These are phyloP conservation scores for Oligia fasciuncula DNA, from an alignment of 2,888 invertebrate genomes.

Conservation along the genomic window DNA sequence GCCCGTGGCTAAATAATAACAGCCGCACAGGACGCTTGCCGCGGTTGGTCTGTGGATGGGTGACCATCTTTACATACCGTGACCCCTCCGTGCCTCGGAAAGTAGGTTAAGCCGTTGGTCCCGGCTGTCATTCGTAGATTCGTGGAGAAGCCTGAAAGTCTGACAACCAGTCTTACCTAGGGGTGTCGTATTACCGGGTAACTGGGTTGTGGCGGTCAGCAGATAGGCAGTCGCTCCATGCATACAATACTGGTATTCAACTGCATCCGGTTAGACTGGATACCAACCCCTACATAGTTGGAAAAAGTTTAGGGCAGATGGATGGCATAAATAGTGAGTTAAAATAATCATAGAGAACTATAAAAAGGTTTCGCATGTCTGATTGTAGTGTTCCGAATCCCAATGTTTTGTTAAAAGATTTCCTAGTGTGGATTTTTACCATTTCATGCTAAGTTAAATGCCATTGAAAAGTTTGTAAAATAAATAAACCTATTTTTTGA, in stretches of 20 bases:
- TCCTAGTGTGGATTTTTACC: slow-evolving; percentile 24
- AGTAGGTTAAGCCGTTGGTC: background rate
- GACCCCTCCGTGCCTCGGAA: background rate
- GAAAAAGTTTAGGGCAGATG: background rate
- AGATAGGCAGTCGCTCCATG: background rate
- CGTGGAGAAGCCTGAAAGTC: background rate
- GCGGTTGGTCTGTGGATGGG: background rate
- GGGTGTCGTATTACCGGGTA: background rate
- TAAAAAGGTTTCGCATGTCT: slow-evolving; percentile 38
- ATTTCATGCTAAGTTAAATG: slow-evolving; percentile 14
- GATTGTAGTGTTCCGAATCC: slow-evolving; percentile 22
- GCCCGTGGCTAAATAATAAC: too few relatives aligned
- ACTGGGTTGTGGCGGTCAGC: background rate
- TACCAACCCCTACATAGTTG: background rate
- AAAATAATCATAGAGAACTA: slow-evolving; percentile 15
- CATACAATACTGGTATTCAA: too few relatives aligned
- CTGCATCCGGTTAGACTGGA: background rate
- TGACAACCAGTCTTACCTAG: background rate
- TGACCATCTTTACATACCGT: background rate
- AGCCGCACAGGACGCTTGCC: background rate
- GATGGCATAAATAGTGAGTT: slow-evolving; percentile 22
- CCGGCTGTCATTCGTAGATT: background rate
- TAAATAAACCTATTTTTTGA: slow-evolving; percentile 2
- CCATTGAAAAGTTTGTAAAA: slow-evolving; percentile 8
- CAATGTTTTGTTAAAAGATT: slow-evolving; percentile 34